Percentiles rank a stretch among this genome's conserved stretches.
These are phyloP conservation scores for Phalacrocorax carbo DNA, from an alignment of 2,113 vertebrate genomes.

Conservation along the genomic window DNA sequence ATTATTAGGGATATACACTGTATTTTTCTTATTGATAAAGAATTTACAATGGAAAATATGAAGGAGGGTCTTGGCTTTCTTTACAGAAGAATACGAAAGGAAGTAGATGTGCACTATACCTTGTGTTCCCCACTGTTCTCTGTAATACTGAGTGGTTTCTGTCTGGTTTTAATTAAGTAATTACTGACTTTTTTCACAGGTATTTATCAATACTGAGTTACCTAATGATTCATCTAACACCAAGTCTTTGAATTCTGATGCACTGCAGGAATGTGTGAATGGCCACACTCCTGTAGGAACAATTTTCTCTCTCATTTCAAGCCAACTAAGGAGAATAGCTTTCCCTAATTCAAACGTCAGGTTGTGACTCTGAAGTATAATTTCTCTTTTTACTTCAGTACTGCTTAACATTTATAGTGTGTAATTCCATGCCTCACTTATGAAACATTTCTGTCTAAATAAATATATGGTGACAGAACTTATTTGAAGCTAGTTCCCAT, in stretches of 20 bases:
- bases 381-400: background rate
- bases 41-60: background rate
- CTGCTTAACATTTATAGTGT: background rate
- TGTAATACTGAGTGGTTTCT: background rate
- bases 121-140: background rate
- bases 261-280: background rate
- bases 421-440: background rate
- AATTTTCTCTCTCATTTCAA: background rate
- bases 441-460: slow-evolving; percentile 14
- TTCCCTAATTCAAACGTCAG: background rate
- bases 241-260: background rate
- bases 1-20: background rate
- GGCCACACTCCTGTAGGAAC: background rate
- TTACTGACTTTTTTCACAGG: background rate
- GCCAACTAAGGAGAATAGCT: background rate
- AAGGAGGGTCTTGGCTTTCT: background rate
- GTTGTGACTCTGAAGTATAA: background rate
- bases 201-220: background rate
- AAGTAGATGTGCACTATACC: background rate
- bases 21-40: background rate
- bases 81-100: background rate
- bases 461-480: background rate
- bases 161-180: background rate
- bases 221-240: background rate
- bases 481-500: slow-evolving; percentile 10